These are phyloP conservation scores for Nudaria mundana DNA, from an alignment of 2,888 invertebrate genomes.

Conservation along the genomic window DNA sequence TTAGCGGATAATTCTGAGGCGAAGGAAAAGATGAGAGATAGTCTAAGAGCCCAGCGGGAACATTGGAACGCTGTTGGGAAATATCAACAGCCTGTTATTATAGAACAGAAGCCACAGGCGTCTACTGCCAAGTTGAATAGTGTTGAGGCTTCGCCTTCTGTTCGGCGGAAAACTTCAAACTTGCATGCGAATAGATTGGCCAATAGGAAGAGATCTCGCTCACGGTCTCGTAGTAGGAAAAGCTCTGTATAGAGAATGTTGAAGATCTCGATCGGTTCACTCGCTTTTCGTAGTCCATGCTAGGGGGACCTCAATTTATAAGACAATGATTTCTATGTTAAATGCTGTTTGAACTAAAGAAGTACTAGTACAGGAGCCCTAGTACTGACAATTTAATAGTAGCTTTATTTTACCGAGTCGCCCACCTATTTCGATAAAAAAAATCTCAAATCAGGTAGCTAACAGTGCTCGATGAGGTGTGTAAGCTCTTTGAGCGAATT, in stretches of 20 bases:
- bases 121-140: conserved; percentile 57
- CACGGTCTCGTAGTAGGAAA: conserved; percentile 50
- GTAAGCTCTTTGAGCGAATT: no score
- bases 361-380: no score
- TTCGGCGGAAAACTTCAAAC: conserved; percentile 65
- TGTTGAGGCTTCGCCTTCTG: conserved; percentile 70
- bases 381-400: no score
- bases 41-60: conserved; percentile 62
- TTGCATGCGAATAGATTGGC: conserved; percentile 66
- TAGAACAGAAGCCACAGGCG: conserved; percentile 57
- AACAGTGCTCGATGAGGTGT: no score
- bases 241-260: conserved; percentile 63
- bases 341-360: no score
- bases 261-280: background rate
- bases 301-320: background rate
- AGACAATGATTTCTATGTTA: no score
- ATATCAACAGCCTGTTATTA: conserved; percentile 63
- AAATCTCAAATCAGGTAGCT: no score
- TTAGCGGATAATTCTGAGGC: conserved; percentile 83
- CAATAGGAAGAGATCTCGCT: conserved; percentile 42
- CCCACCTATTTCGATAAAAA: no score
- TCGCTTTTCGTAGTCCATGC: background rate
- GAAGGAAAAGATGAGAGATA: conserved; percentile 73
- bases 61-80: conserved; percentile 73
- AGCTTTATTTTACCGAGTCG: no score